Evolutionary conservation across 2,888 invertebrate species (phyloP), one percentile per base, ranked within the genome.

Genomic region (Brachypterus glaber): DNA sequence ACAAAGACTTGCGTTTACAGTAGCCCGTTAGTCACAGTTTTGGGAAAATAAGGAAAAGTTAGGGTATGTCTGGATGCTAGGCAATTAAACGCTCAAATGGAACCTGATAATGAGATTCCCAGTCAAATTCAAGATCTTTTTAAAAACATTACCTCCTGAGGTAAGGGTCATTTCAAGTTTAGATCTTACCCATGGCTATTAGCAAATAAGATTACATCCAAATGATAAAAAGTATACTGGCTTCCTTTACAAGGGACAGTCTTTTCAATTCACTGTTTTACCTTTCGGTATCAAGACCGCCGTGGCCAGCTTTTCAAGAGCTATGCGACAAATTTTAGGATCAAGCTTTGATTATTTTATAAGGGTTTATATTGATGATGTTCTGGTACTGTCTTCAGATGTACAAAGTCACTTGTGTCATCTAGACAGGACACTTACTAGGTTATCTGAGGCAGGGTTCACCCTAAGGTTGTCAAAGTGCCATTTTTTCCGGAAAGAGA

Each of bases 151-250:
- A 33, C 33, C 44, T n/a, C n/a, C n/a, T n/a, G n/a, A 42, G 3
- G 30, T 30, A 4, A 40, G 39, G 16, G 44, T 39, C 14, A 43
- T 54, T 12, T 34, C 46, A 1, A 39, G 42, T 2, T 26, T 50
- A 0, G 52, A 56, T 35, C 30, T 52, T 8, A 45, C 47, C 1
- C 34, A 45, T 25, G 50, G 52, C 2, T 54, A 52, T 35, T 52
- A 51, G 51, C 52, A 53, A 35, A 42, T 51, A 30, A 35, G 39
- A 12, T 18, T 50, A 1, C 37, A 41, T 5, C 17, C 37, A 31
- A 38, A 45, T 1, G 47, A 47, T 5, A 29, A 44, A n/a, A 35
- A 45, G 18, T 52, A 43, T 30, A 53, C 52, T 1, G 50, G 47
- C 0, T 51, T 54, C 40, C 21, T 51, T 16, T 40, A 44, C 4